Evolutionary conservation across 2,797 vertebrate genomes (phyloP).

Genomic region (Alcedo quadribrachys): DNA sequence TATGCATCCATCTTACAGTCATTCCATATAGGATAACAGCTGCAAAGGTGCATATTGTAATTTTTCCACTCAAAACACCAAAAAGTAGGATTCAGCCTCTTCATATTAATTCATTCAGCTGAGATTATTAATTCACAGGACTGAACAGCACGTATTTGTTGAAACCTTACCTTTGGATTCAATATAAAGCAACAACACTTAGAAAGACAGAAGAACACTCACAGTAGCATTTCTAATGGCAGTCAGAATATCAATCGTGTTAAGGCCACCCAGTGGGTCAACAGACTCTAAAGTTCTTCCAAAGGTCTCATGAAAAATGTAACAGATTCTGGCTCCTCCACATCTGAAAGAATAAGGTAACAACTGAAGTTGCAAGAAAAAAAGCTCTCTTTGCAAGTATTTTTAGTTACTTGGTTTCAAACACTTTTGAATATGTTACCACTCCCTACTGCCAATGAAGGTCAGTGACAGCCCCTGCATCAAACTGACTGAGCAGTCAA

Average conservation of each 20-base stretch:
- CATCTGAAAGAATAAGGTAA: conserved; percentile 82
- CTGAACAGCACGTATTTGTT: neutral
- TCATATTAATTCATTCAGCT: neutral
- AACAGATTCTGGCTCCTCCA: conserved; percentile 97
- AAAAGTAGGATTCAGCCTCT: neutral
- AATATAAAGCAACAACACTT: neutral
- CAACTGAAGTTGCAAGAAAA: neutral
- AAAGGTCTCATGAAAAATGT: conserved; percentile 99
- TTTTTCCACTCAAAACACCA: neutral
- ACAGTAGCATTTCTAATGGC: conserved; percentile 98
- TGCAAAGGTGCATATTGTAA: neutral
- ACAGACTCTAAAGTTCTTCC: conserved; percentile 97
- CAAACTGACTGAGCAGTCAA: neutral
- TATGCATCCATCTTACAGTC: neutral
- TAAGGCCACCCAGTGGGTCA: conserved; percentile 95
- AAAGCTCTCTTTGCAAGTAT: neutral
- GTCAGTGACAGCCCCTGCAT: neutral
- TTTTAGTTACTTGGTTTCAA: neutral
- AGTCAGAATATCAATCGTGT: conserved; percentile 96
- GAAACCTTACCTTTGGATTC: neutral
- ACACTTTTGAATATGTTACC: neutral
- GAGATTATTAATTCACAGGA: neutral
- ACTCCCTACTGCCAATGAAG: neutral
- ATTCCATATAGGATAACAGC: neutral
- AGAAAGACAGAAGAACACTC: conserved; percentile 66